Percentiles rank a stretch among this genome's conserved stretches.
Evolutionary conservation across 2,888 invertebrate species (phyloP).

Genomic region (Sinodicranocentrus sp.): DNA sequence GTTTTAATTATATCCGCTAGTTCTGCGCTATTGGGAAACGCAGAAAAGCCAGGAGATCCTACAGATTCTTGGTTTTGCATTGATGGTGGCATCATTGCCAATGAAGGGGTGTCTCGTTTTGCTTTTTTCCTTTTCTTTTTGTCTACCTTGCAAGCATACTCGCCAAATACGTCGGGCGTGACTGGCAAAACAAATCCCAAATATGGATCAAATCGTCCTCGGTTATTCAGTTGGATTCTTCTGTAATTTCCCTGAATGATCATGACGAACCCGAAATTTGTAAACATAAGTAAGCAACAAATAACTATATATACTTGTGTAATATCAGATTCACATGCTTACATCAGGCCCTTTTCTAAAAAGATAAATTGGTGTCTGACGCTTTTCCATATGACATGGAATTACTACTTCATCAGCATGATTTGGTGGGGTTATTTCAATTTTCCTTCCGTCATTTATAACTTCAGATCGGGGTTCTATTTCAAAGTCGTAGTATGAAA

Average conservation of each 20-base stretch:
- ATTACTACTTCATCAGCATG: slow-evolving; percentile 63
- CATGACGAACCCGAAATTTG: no score
- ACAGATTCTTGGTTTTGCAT: not conserved
- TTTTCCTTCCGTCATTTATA: slow-evolving; percentile 49
- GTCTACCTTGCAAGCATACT: slow-evolving; percentile 67
- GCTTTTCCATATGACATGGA: slow-evolving; percentile 57
- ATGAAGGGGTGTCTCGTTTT: slow-evolving; percentile 33
- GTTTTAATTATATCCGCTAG: slow-evolving; percentile 47
- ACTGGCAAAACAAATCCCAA: slow-evolving; percentile 57
- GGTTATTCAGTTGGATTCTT: slow-evolving; percentile 27
- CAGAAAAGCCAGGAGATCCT: slow-evolving; percentile 48
- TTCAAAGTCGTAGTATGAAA: no score
- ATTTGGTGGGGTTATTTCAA: slow-evolving; percentile 59
- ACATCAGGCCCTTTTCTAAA: slow-evolving; percentile 63
- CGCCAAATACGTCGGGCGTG: slow-evolving; percentile 59
- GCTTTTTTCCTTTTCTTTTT: slow-evolving; percentile 39
- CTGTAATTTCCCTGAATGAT: slow-evolving; percentile 63
- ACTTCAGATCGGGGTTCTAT: slow-evolving; percentile 62
- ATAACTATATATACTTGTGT: no score
- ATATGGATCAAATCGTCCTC: slow-evolving; percentile 65
- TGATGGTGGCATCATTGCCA: slow-evolving; percentile 59
- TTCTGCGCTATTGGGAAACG: slow-evolving; percentile 59
- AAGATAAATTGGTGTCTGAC: slow-evolving; percentile 64
- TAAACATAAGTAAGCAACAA: no score
- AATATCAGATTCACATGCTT: no score